Evolutionary conservation across 2,113 vertebrate species (phyloP), one percentile per base, ranked within the genome.

Genomic region (Oncorhynchus tshawytscha): DNA sequence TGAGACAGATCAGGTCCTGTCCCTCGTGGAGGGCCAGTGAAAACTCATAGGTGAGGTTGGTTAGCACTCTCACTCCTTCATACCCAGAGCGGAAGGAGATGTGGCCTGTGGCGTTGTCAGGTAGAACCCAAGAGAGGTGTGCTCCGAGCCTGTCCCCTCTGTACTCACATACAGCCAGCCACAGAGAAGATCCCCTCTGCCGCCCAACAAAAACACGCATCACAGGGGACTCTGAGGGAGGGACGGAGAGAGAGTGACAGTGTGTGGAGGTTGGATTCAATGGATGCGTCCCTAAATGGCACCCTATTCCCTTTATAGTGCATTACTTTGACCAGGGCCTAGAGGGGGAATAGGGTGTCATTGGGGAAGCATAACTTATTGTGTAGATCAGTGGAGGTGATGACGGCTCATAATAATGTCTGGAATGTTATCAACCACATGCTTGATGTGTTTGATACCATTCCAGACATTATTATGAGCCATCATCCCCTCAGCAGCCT

Each of bases 121-220:
- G 86, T 80, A 91, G 84, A 76, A 86, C 8, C 91, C 91, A 93
- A 75, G 79, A 48, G 24, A 92, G 86, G 81, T 88, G 84, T 2
- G 72, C 67, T 18, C 71, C 69, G 0, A 75, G 59, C 2, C 54
- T 76, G 70, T 83, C 77, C 18, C 82, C 85, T 45, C 57, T 85
- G 84, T 78, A 89, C 29, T 83, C 25, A 57, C 93, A 93, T 75
- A 86, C 88, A 68, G 90, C 89, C 81, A 81, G 49, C 90, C 88
- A 91, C 39, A 86, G 75, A 67, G 54, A 8, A 39, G 85, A 77
- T 67, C 66, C 25, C 34, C 13, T 78, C 76, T 79, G 85, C 60
- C 73, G 75, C 65, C 11, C 64, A 72, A 92, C 15, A 59, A 81
- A 86, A 57, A 84, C 69, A 1, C 24, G 84, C 78, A 85, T 78